Evolutionary conservation across 2,888 invertebrate species (phyloP).

Genomic region (Heteropelma amictum): DNA sequence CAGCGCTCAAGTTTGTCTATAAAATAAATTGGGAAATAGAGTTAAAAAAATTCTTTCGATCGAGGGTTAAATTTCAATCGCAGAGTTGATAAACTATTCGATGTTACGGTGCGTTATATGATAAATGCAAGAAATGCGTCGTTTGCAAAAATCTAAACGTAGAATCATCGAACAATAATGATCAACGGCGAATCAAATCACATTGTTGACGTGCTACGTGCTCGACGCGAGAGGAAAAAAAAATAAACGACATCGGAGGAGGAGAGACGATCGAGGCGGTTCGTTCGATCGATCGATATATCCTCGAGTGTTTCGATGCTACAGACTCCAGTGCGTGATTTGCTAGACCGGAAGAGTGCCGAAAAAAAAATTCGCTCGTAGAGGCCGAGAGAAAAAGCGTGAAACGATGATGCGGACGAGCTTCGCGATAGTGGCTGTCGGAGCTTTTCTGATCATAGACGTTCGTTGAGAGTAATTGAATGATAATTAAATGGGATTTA

Average conservation of each 20-base stretch:
- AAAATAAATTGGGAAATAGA: no score
- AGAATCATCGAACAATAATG: background rate
- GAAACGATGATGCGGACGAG: constrained; percentile 24
- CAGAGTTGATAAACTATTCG: no score
- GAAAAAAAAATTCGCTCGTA: background rate
- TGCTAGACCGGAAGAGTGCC: constrained; percentile 14
- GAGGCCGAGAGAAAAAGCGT: background rate
- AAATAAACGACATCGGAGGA: background rate
- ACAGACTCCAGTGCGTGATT: constrained; percentile 46
- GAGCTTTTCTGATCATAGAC: constrained; percentile 60
- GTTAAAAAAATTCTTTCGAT: no score
- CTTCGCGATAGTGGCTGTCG: constrained; percentile 40
- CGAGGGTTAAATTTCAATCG: no score
- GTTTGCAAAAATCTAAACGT: background rate
- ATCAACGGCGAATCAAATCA: background rate
- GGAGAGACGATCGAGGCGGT: background rate
- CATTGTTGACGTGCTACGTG: background rate
- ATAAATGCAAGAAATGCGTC: no score
- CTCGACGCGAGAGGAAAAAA: background rate
- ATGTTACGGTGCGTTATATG: no score
- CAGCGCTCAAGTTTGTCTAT: no score
- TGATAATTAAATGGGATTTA: constrained; percentile 32
- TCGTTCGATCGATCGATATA: constrained; percentile 34
- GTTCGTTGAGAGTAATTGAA: constrained; percentile 66
- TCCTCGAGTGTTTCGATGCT: constrained; percentile 1